Conservation (phyloP, 1,140 invertebrate species). For the Physella acuta region DNA sequence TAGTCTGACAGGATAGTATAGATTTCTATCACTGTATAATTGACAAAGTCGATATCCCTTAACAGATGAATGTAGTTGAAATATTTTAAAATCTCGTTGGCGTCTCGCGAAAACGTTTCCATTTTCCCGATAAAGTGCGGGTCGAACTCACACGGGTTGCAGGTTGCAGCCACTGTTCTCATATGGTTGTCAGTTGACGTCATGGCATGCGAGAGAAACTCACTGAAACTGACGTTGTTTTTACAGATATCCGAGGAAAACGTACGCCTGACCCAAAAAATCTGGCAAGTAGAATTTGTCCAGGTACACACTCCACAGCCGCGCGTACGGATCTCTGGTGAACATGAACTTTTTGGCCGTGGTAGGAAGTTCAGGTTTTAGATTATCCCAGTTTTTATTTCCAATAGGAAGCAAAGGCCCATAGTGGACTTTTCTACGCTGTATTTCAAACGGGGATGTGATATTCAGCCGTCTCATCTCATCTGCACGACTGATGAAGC, state of each 20-base stretch:
- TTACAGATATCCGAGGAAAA: background rate
- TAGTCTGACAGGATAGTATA: too few species aligned
- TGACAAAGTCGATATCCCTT: too few species aligned
- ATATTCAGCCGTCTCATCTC: too few species aligned
- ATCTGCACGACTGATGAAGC: too few species aligned
- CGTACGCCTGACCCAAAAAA: background rate
- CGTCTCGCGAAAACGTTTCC: constrained; percentile 1
- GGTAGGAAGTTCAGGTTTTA: too few species aligned
- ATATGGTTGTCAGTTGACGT: background rate
- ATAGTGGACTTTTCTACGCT: too few species aligned
- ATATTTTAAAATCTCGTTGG: too few species aligned
- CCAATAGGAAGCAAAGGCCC: too few species aligned
- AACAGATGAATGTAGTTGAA: too few species aligned
- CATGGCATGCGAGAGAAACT: background rate
- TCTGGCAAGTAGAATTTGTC: background rate
- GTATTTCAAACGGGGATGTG: too few species aligned
- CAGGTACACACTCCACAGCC: background rate
- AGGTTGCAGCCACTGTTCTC: background rate
- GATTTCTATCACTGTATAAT: too few species aligned
- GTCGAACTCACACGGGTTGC: background rate
- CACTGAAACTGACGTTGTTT: background rate
- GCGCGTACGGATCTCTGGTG: background rate
- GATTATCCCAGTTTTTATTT: too few species aligned
- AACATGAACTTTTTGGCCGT: background rate
- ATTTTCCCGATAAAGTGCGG: background rate